Evolutionary conservation across 2,113 vertebrate species (phyloP).

Genomic region (Macrotis lagotis): DNA sequence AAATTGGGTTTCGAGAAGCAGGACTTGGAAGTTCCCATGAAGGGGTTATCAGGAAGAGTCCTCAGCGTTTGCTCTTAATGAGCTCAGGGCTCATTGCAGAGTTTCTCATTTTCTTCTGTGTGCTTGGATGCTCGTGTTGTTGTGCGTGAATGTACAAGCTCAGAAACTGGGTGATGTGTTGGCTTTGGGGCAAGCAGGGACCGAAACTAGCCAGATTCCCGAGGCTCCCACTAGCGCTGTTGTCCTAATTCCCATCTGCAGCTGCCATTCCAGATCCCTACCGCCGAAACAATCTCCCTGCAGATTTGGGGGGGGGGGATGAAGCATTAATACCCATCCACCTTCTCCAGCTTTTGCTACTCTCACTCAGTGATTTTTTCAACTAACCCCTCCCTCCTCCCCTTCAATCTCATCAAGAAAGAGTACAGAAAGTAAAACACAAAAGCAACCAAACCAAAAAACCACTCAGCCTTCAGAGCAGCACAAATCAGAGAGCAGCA

Average conservation of each 20-base stretch:
- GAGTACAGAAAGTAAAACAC: conserved; percentile 84
- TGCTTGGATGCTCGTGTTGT: background rate
- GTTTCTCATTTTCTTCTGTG: background rate
- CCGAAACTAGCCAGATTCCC: conserved; percentile 83
- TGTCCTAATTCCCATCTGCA: conserved; percentile 84
- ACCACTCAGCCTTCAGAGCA: conserved; percentile 6
- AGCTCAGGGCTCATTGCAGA: conserved; percentile 25
- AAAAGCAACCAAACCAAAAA: conserved; percentile 45
- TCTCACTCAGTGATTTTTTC: conserved; percentile 80
- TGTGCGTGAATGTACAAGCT: background rate
- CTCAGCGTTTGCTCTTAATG: background rate
- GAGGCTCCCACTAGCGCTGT: conserved; percentile 81
- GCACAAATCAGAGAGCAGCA: conserved; percentile 29
- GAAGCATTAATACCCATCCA: conserved; percentile 83
- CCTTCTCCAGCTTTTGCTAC: conserved; percentile 81
- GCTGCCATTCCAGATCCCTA: conserved; percentile 74
- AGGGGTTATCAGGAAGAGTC: background rate
- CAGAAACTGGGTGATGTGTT: conserved; percentile 40
- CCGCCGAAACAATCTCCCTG: conserved; percentile 81
- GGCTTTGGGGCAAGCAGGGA: conserved; percentile 70
- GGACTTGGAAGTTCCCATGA: background rate
- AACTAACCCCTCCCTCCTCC: conserved; percentile 77
- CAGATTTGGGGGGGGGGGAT: conserved; percentile 78
- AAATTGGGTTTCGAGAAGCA: background rate
- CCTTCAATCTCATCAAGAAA: conserved; percentile 85